Evolutionary conservation across 2,797 vertebrate species (phyloP), one percentile per base, ranked within the genome.

Genomic region (Artibeus lituratus): DNA sequence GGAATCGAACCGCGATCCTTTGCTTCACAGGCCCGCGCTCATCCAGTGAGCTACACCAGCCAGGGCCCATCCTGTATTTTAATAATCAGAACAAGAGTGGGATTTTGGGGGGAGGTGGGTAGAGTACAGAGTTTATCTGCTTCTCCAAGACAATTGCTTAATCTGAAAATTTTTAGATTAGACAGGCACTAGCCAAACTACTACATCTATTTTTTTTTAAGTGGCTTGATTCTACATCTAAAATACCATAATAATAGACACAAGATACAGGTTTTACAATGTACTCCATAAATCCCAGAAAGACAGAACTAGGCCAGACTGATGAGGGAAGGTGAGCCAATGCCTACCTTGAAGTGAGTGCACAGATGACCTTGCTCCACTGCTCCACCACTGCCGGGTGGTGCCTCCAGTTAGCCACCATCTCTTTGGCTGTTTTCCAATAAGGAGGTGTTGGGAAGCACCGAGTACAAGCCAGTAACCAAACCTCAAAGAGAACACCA

Each of bases 381-480:
- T 99, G 99, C 91, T 99, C 99, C 87, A 99, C 99, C 59, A 99
- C 99, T 2, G 99, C 99, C 1, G 99, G 99, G 96, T 99, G 99
- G 97, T 99, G 99, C 97, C 99, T 98, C 99, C 99, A 99, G 98
- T 99, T 99, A 94, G 99, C 99, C 98, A 99, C 98, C 99, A 99
- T 99, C 98, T 99, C 99, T 98, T 99, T 99, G 97, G 99, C 99
- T n/a, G 99, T 99, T 98, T 99, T 99, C 99, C 99, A 99, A 82
- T 99, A 99, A 0, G 99, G 99, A 42, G 99, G 99, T 22, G 99
- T 99, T 8, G 99, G 99, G 91, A 99, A 99, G 98, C 99, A 99
- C 39, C 98, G 98, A 0, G 99, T 99, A 87, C 99, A 99, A 83
- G 99, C 99, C 22, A 99, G 97, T 80, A 99, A 97, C 99, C 99